Evolutionary conservation across 2,113 vertebrate species (phyloP), one percentile per base, ranked within the genome.

Genomic region (Lota lota): DNA sequence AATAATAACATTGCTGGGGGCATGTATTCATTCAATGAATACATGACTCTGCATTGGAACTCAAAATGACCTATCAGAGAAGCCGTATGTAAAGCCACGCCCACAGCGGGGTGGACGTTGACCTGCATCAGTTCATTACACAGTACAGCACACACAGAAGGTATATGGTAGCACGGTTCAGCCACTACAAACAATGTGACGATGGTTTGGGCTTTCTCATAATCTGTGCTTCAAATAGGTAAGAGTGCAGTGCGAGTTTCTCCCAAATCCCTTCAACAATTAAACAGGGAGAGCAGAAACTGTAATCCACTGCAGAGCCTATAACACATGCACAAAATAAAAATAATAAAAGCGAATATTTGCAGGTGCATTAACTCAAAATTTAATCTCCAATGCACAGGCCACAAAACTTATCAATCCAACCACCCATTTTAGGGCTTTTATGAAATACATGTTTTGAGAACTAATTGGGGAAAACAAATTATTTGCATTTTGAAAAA

Each of bases 221-320:
- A 51, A 40, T 68, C 80, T 85, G 82, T 84, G 83, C 85, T 85
- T 88, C 63, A 76, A 67, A 83, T 74, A 3, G 67, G 21, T 21
- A 50, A 28, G 19, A 18, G 22, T 66, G 62, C 65, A 57, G 64
- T n/a, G 22, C 64, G 67, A 56, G 20, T 68, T 56, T 61, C 68
- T 33, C 67, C 47, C 61, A 67, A 19, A 50, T 22, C 20, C 8
- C 69, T 33, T 73, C 22, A 40, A 57, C 63, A 58, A 18, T 64
- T 47, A 20, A 21, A 67, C 28, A 7, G 51, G 68, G 16, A 50
- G 21, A 64, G 28, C 4, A 22, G 40, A 15, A 61, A 64, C 2
- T 22, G 21, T 36, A 54, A 33, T 14, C 51, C 69, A 57, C 47
- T 50, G 51, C 56, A 57, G 64, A 47, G 18, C 20, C 66, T 47